Percentiles rank a stretch among this genome's conserved stretches.
These are phyloP conservation scores for Sebastes alutus DNA, from an alignment of 2,797 vertebrate species.

Conservation along the genomic window DNA sequence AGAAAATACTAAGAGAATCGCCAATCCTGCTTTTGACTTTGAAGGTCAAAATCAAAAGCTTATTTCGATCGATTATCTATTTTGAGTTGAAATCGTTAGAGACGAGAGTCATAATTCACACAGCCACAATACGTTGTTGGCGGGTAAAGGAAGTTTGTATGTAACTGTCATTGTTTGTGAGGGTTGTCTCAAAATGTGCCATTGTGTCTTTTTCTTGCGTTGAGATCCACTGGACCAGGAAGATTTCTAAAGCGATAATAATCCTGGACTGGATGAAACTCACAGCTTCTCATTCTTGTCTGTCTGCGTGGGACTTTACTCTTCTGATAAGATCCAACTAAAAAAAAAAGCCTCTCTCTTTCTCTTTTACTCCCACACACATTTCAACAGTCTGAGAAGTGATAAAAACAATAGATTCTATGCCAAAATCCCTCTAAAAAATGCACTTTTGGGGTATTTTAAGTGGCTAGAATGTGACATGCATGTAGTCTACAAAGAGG, in stretches of 20 bases:
- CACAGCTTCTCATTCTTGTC: not conserved
- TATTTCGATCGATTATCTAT: too few species aligned
- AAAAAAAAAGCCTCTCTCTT: not conserved
- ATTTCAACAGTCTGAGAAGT: not conserved
- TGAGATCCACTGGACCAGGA: not conserved
- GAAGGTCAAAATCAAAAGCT: too few species aligned
- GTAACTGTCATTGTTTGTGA: not conserved
- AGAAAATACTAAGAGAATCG: too few species aligned
- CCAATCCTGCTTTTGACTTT: too few species aligned
- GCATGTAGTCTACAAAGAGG: not conserved
- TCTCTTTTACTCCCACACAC: not conserved
- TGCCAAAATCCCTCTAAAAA: not conserved
- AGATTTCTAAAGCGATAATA: not conserved
- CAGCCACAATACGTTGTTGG: not conserved
- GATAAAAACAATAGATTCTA: not conserved
- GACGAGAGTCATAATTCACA: not conserved
- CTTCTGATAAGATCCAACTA: not conserved
- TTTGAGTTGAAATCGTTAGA: too few species aligned
- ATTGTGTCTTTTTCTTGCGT: rapidly evolving
- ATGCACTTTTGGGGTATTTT: not conserved
- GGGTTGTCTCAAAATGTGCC: not conserved
- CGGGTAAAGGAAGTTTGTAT: not conserved
- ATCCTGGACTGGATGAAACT: not conserved
- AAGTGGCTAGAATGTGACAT: not conserved
- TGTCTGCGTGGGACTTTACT: not conserved